Evolutionary conservation across 2,888 invertebrate genomes (phyloP), one percentile per base, ranked within the genome.

Genomic region (Hypsopygia costalis): DNA sequence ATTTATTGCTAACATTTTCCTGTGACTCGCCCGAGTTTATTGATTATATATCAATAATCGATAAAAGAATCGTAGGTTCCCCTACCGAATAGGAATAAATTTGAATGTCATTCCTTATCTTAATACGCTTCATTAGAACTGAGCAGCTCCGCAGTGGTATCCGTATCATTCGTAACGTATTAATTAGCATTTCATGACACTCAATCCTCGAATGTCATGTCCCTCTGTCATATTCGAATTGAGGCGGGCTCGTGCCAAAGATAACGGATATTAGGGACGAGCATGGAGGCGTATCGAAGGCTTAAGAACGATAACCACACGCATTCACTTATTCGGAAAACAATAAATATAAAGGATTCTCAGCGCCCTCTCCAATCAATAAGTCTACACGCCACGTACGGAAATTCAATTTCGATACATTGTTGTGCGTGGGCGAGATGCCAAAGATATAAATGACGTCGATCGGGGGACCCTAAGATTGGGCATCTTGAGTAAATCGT

Each of bases 391-490:
- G 51, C 61, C 63, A 60, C 63, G 60, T 71, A 69, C 62, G 61
- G 67, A 69, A 70, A 73, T 69, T 68, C 62, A 72, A 73, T 76
- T 76, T 69, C 57, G 61, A 61, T 62, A 62, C 59, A 62, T 62
- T 63, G 64, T 62, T 55, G 56, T 43, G 64, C 63, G 72, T 73
- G 69, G 72, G 71, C 58, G 62, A 62, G 62, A 66, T 69, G 65
- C 58, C 65, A 67, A 64, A 67, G 68, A 73, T 66, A 69, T 57
- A 61, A 58, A 69, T 58, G 61, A 69, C 61, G 58, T 64, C 66
- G 54, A 67, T 69, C 52, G 55, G 62, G 55, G 55, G 54, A 55
- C 44, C 45, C 46, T 25, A 55, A 65, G 63, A 64, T 66, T 62
- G 57, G 62, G 62, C 58, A 47, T 36, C 37, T 43, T 45, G 60